Conservation (phyloP, 2,888 invertebrate genomes). For the Rotaria sp. region DNA sequence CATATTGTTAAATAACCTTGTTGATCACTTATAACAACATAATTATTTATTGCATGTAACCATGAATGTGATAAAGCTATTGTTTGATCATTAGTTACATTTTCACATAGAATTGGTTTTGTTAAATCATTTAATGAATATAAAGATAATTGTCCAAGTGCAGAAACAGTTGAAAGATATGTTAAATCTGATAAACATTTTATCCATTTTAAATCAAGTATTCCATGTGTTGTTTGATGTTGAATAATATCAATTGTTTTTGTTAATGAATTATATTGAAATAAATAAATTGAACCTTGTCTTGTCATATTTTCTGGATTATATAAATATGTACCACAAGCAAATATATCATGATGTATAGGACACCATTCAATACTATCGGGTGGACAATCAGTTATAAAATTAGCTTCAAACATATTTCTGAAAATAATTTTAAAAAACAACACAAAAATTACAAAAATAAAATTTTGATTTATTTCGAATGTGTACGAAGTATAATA, state of each 20-base stretch:
- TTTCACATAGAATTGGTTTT: not conserved
- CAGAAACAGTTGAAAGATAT: constrained; percentile 22
- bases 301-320: constrained; percentile 25
- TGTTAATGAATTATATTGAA: constrained; percentile 19
- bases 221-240: constrained; percentile 26
- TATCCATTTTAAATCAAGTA: constrained; percentile 39
- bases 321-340: constrained; percentile 38
- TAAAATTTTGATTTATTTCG: not conserved
- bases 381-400: constrained; percentile 6
- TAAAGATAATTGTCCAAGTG: constrained; percentile 6
- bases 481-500: constrained; percentile 46
- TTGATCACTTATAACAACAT: constrained; percentile 24
- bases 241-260: constrained; percentile 2
- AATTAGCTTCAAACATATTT: not conserved
- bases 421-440: too few relatives aligned
- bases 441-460: not conserved
- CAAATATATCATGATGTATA: not conserved
- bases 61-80: not conserved
- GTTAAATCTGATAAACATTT: not conserved
- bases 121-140: not conserved
- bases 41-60: not conserved
- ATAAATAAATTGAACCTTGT: constrained; percentile 31
- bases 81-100: constrained; percentile 1
- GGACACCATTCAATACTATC: constrained; percentile 31
- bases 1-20: constrained; percentile 32